Evolutionary conservation across 1,140 invertebrate species (phyloP).

Genomic region (Pseudomyrmex concolor): DNA sequence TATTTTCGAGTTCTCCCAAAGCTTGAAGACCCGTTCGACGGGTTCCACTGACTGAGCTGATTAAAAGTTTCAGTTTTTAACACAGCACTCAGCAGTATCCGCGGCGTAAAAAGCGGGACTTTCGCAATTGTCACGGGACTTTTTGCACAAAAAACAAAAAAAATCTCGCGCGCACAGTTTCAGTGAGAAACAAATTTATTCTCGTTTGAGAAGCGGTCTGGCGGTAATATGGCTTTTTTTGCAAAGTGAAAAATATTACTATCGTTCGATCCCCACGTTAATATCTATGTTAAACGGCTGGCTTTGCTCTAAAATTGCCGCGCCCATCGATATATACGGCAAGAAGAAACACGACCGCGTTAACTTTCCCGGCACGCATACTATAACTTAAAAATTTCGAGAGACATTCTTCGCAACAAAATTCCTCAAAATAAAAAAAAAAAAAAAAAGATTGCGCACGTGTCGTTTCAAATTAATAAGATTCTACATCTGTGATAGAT

Average conservation of each 20-base stretch:
- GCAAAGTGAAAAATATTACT: constrained; percentile 38
- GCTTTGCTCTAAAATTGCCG: constrained; percentile 1
- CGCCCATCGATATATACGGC: background rate
- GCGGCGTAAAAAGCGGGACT: background rate
- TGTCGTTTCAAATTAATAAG: background rate
- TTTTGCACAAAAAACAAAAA: background rate
- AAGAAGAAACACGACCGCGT: background rate
- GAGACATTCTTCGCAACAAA: background rate
- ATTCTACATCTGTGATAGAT: background rate
- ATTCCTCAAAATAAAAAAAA: background rate
- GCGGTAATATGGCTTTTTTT: constrained; percentile 19
- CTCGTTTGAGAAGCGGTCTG: constrained; percentile 34
- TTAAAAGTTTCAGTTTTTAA: constrained; percentile 63
- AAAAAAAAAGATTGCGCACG: background rate
- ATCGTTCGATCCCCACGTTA: background rate
- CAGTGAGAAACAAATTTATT: constrained; percentile 39
- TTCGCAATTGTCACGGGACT: constrained; percentile 4
- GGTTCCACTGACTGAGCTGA: constrained; percentile 42
- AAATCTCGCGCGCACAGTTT: constrained; percentile 2
- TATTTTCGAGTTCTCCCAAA: constrained; percentile 45
- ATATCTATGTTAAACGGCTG: constrained; percentile 6
- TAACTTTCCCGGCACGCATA: background rate
- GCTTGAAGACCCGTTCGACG: constrained; percentile 44
- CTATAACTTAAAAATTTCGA: background rate
- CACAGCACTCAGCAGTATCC: constrained; percentile 12